Evolutionary conservation across 2,113 vertebrate genomes (phyloP), one percentile per base, ranked within the genome.

Genomic region (Pomatostomus ruficeps): DNA sequence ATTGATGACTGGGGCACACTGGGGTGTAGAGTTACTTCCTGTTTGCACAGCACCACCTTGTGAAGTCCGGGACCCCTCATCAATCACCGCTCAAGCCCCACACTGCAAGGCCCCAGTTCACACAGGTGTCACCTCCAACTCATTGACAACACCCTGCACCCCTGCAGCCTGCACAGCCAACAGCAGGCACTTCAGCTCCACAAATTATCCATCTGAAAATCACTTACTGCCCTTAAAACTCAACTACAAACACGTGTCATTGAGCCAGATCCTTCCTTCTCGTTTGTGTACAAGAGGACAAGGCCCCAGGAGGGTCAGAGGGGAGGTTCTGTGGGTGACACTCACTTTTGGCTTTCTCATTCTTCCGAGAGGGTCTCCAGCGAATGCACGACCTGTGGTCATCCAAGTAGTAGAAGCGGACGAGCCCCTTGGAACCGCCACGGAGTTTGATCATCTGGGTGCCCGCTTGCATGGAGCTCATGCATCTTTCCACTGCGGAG

Each of bases 271-370:
- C 46, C 46, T 70, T 58, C 29, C 7, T 1, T 24, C 11, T 24
- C 1, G 0, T 24, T 73, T 19, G 24, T 31, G 46, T 40, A 4
- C 8, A 46, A 49, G 80, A 59, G 35, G 18, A 11, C 59, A 88
- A 38, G 49, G 52, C 6, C 23, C 26, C 33, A 40, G 67, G 11
- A 71, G 40, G 54, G 5, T 28, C 19, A n/a, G 81, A 61, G 71
- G 63, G n/a, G 58, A 36, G n/a, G 42, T 21, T 42, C 45, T 54
- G 58, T 23, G 40, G 42, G 3, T 58, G 25, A 52, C n/a, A 98
- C 99, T 99, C 97, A 99, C 99, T 99, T 97, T 99, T 99, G 91
- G 99, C 99, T 90, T 99, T 99, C 96, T 99, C 99, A 16, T 99
- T 99, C 97, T 99, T 99, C 57, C 99, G 98, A 1, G 99, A 99